phyloP scores from a whole-genome alignment of 37 sponge, comb jelly and placozoan species.

The Oopsacas minuta region DNA sequence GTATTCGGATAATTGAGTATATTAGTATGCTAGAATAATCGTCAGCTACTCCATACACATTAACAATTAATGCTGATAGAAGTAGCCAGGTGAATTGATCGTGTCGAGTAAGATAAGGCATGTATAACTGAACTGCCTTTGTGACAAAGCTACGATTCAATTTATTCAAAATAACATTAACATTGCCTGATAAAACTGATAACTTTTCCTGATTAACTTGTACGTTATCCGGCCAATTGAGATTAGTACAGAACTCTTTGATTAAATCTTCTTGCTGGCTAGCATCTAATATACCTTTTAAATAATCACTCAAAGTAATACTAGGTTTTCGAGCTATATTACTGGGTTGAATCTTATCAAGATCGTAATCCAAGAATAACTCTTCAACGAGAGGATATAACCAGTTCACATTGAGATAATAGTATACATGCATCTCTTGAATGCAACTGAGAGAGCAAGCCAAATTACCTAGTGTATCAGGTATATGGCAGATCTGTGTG shows the following conservation, averaged over 20 bases:
- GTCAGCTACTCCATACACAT: neutral
- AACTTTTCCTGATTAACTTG: neutral
- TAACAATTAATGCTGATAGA: neutral
- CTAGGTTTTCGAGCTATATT: neutral
- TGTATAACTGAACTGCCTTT: neutral
- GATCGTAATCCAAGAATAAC: neutral
- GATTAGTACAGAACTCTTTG: neutral
- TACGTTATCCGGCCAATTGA: neutral
- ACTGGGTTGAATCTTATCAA: neutral
- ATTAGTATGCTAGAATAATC: neutral
- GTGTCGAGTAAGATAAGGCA: neutral
- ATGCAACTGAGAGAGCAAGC: constrained; percentile 8
- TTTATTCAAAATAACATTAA: neutral
- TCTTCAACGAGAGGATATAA: neutral
- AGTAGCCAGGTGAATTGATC: neutral
- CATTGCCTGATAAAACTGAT: neutral
- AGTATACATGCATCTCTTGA: neutral
- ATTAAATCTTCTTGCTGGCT: neutral
- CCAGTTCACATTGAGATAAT: neutral
- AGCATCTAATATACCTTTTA: neutral
- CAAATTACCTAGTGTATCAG: neutral
- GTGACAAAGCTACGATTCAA: neutral
- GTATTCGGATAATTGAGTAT: neutral
- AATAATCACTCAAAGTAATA: neutral
- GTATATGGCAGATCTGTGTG: neutral